These are phyloP conservation scores for Lymantria monacha DNA, from an alignment of 2,888 invertebrate genomes.

Conservation along the genomic window DNA sequence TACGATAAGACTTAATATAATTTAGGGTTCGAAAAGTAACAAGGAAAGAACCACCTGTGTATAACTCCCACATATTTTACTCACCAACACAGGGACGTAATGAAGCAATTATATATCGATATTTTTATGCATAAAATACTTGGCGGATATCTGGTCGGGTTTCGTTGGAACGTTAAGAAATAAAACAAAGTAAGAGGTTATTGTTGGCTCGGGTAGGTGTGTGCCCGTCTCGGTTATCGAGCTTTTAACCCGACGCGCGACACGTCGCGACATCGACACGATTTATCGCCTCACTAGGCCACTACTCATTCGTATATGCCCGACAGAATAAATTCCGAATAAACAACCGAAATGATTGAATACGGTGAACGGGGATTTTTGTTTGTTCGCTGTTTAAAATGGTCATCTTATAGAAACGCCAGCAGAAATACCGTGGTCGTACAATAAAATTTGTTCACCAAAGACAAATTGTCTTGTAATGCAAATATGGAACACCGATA, in stretches of 20 bases:
- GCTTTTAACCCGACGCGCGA: constrained; percentile 81
- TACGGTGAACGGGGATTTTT: constrained; percentile 39
- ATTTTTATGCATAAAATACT: constrained; percentile 82
- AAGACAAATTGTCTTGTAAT: constrained; percentile 12
- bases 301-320: constrained; percentile 78
- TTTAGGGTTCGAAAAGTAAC: constrained; percentile 18
- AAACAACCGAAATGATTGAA: constrained; percentile 70
- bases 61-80: constrained; percentile 80
- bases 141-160: constrained; percentile 74
- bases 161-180: constrained; percentile 64
- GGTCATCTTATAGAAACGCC: constrained; percentile 26
- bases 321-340: constrained; percentile 71
- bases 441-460: constrained; percentile 7
- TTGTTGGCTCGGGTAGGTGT: constrained; percentile 79
- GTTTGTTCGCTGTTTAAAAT: constrained; percentile 26
- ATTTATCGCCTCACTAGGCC: constrained; percentile 79
- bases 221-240: constrained; percentile 78
- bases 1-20: constrained; percentile 30
- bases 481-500: constrained; percentile 1
- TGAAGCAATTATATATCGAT: constrained; percentile 83
- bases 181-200: constrained; percentile 77
- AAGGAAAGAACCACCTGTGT: constrained; percentile 63
- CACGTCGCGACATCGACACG: constrained; percentile 76
- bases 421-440: constrained; percentile 17
- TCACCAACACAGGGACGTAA: constrained; percentile 81